A percentile compares a stretch with the other conserved stretches of the same genome.
Conservation (phyloP, 2,113 vertebrate species). For the Polypterus senegalus region DNA sequence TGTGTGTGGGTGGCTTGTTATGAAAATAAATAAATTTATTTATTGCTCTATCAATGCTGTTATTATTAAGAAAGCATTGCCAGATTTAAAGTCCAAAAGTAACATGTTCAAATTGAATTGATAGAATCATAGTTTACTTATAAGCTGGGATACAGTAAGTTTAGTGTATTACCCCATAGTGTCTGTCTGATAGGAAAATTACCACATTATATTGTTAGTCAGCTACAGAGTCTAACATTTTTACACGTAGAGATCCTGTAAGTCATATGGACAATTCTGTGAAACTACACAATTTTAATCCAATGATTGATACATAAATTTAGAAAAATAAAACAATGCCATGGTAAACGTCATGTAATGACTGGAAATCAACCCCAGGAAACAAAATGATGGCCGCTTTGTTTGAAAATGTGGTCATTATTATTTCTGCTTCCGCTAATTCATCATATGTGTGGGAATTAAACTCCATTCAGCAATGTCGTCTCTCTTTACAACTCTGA, state of each 20-base stretch:
- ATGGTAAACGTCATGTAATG: no score
- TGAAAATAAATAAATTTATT: not conserved
- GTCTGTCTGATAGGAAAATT: no score
- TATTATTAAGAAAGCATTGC: not conserved
- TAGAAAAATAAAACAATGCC: not conserved
- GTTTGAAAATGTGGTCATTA: constrained; percentile 7
- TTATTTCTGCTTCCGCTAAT: constrained; percentile 30
- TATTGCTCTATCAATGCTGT: not conserved
- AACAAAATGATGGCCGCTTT: not conserved
- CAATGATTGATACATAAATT: not conserved
- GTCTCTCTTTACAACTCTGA: constrained; percentile 23
- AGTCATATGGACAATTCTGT: no score
- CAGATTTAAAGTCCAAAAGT: not conserved
- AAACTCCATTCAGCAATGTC: constrained; percentile 32
- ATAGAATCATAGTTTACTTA: no score
- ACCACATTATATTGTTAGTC: no score
- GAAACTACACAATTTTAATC: not conserved
- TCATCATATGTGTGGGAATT: constrained; percentile 35
- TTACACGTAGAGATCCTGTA: no score
- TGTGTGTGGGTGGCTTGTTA: not conserved
- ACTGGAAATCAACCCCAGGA: no score
- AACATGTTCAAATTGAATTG: not conserved
- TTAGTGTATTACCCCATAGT: no score
- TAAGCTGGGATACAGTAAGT: no score
- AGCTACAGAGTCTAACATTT: no score